Base-by-base conservation (phyloP, 2,888 invertebrate genomes). In the Lasioglossum figueresi region DNA sequence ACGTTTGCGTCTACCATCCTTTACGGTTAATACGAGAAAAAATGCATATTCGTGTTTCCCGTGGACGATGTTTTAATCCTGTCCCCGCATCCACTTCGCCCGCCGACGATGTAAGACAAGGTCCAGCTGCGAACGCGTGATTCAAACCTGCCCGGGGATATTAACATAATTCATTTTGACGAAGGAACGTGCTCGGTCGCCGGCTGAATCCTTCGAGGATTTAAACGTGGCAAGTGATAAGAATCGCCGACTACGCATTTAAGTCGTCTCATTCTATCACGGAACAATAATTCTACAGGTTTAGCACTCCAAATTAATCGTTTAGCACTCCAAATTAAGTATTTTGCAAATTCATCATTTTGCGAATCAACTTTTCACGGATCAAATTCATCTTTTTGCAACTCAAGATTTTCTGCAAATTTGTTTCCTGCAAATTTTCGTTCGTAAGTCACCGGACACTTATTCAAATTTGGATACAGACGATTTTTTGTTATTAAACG, bases 11-110 rank as follows among this genome's bases (percentile, higher is more conserved):
- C 76, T 59, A 37, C 79, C 85, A 80, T 85, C 79, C 76, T 85
- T 84, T 76, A 79, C 34, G 73, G 48, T 85, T 85, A 85, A 80
- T 79, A 85, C 80, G 79, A 70, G 85, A 85, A 84, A 84, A 85
- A 84, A 52, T 76, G 56, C 85, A 63, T 76, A 79, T 84, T 74
- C 76, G 48, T 40, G 79, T 34, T 56, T 56, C 37, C 56, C 56
- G 37, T 56, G 84, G 84, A 56, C 79, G 72, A 79, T 79, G 84
- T 80, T 85, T 85, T 85, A 85, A 85, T 85, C 85, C 71, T 68
- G 72, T 48, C 75, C 8, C 72, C 2, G 48, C 75, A 72, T 79
- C 56, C 37, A 79, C 75, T 73, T 45, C 72, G 79, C 48, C 52
- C 66, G 19, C 34, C 66, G 37, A 37, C 84, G 72, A 79, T 66